Base-by-base conservation (phyloP, 2,888 invertebrate genomes). In the Myathropa florea region DNA sequence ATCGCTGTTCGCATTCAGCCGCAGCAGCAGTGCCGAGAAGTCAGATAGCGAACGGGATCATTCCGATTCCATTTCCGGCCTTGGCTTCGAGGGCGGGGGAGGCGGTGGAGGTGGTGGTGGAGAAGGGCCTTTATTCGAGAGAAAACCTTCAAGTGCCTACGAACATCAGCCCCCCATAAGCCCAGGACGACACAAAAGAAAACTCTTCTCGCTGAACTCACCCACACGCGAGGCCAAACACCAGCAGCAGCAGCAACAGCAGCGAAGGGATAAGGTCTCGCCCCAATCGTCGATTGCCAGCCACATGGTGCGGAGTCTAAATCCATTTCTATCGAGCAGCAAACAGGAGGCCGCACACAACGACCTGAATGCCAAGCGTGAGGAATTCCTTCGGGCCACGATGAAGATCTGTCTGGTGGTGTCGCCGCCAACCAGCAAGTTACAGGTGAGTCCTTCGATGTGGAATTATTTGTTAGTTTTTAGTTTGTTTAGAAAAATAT, bases 351-450 rank as follows among this genome's bases (percentile, higher is more conserved):
- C 46, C 18, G 46, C 46, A n/a, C 61, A 73, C 30, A 89, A 89
- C n/a, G 92, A 92, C 88, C 84, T 92, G 23, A 91, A 91, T 87
- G 89, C 92, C 86, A 94, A 94, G 89, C 94, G 95, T 76, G 95
- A 95, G 91, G 95, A 95, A 91, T 95, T 96, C 90, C 93, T 95
- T 85, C 95, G 95, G 89, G 95, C 95, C 73, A 95, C 96, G 87
- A 96, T 96, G 95, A 94, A 95, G 92, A 95, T 96, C 90, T 96
- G 96, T 91, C 93, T 96, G 89, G 95, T 95, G 82, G 96, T 96
- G 14, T 96, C 96, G 78, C 96, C 96, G 68, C 95, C 95, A 67
- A 89, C 91, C 23, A 92, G 90, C 87, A 92, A 93, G 90, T 90
- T 93, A 81, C 93, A 93, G 91, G 93, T 93, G 90, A 92, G 90